Conservation (phyloP, 2,113 vertebrate genomes). For the Gymnarchus niloticus region DNA sequence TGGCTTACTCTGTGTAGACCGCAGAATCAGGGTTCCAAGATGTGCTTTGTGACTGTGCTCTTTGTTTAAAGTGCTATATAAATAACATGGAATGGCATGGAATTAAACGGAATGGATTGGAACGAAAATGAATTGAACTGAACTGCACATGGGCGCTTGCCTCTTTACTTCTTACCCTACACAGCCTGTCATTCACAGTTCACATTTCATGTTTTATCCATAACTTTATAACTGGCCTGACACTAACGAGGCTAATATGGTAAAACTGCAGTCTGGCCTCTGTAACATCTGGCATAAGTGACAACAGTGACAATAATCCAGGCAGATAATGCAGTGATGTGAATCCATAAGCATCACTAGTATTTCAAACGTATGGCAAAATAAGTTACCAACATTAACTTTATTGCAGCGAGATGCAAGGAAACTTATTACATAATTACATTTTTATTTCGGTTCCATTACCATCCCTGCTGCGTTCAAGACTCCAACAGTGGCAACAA, state of each 20-base stretch:
- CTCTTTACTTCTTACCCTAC: no score
- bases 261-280: not conserved
- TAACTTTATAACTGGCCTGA: not conserved
- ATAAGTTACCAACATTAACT: not conserved
- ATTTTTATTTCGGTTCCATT: not conserved
- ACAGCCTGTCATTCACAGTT: not conserved
- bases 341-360: not conserved
- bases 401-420: not conserved
- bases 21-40: no score
- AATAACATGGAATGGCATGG: no score
- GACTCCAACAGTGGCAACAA: not conserved
- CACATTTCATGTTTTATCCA: not conserved
- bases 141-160: no score
- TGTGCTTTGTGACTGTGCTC: no score
- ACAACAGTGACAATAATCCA: not conserved
- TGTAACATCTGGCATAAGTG: not conserved
- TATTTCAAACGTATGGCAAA: not conserved
- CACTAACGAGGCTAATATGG: not conserved
- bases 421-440: not conserved
- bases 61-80: no score
- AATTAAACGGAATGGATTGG: no score
- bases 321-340: not conserved
- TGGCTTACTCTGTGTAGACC: no score
- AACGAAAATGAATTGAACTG: no score
- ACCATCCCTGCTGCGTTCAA: conserved; percentile 2